Evolutionary conservation across 2,888 invertebrate species (phyloP).

Genomic region (Folsomia manolachei): DNA sequence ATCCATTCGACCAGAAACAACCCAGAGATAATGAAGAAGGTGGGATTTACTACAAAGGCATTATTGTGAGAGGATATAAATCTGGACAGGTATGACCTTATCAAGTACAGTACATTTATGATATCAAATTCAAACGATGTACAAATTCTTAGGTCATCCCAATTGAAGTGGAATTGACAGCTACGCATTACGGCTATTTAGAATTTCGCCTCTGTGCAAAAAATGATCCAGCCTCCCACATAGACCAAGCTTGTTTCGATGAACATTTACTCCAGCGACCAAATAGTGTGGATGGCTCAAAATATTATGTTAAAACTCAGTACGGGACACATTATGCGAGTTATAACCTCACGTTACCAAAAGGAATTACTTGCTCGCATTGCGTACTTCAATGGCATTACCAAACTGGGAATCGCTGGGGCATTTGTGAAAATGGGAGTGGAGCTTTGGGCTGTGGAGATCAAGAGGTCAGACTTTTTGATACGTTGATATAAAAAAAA

Average conservation of each 20-base stretch:
- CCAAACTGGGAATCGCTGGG: conserved; percentile 52
- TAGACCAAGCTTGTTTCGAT: conserved; percentile 31
- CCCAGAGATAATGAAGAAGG: conserved; percentile 86
- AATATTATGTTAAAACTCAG: conserved; percentile 5
- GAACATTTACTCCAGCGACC: conserved; percentile 25
- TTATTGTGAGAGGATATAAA: conserved; percentile 75
- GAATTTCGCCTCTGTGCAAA: conserved; percentile 33
- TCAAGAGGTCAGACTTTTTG: conserved; percentile 33
- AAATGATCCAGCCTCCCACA: conserved; percentile 17
- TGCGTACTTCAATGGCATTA: conserved; percentile 63
- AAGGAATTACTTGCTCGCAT: conserved; percentile 57
- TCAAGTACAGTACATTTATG: background rate
- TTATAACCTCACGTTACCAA: conserved; percentile 54
- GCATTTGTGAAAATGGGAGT: conserved; percentile 20
- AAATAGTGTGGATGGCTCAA: conserved; percentile 23
- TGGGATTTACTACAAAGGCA: conserved; percentile 79
- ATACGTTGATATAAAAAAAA: too few relatives aligned
- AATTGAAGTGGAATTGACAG: conserved; percentile 53
- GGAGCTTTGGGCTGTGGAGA: conserved; percentile 25
- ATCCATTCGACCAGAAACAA: conserved; percentile 67
- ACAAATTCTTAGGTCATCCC: conserved; percentile 30
- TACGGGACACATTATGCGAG: conserved; percentile 9
- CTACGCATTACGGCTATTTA: conserved; percentile 53
- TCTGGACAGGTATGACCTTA: conserved; percentile 70
- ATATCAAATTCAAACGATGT: background rate